Conservation (phyloP, 2,113 vertebrate species). For the Aegypius monachus region DNA sequence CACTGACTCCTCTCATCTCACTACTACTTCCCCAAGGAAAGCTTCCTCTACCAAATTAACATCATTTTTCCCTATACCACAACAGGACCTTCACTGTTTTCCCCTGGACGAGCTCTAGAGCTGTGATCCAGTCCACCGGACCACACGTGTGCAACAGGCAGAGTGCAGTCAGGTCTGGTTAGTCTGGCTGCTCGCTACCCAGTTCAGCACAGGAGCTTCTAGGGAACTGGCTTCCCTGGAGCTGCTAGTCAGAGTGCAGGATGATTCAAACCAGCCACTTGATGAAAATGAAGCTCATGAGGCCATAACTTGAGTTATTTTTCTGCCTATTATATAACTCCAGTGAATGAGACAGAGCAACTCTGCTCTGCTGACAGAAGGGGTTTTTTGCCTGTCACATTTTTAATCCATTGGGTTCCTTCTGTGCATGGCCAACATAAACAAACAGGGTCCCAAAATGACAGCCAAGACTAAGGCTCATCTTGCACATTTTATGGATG, state of each 20-base stretch:
- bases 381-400: neutral
- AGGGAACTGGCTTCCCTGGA: neutral
- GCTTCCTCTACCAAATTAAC: neutral
- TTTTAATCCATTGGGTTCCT: neutral
- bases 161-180: neutral
- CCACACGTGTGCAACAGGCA: fast-evolving
- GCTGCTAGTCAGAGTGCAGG: neutral
- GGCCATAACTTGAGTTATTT: neutral
- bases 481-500: neutral
- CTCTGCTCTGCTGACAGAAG: neutral
- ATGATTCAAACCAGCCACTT: neutral
- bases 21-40: neutral
- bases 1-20: neutral
- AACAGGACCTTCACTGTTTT: neutral
- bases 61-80: too few species aligned
- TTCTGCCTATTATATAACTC: neutral
- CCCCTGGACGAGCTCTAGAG: neutral
- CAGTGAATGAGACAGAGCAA: neutral
- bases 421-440: neutral
- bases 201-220: neutral
- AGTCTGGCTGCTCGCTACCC: neutral
- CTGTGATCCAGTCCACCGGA: neutral
- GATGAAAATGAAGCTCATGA: neutral
- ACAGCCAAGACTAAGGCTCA: neutral
- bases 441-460: neutral